Conservation (phyloP, 23 tunicate species). For the Halocynthia aurantium region DNA sequence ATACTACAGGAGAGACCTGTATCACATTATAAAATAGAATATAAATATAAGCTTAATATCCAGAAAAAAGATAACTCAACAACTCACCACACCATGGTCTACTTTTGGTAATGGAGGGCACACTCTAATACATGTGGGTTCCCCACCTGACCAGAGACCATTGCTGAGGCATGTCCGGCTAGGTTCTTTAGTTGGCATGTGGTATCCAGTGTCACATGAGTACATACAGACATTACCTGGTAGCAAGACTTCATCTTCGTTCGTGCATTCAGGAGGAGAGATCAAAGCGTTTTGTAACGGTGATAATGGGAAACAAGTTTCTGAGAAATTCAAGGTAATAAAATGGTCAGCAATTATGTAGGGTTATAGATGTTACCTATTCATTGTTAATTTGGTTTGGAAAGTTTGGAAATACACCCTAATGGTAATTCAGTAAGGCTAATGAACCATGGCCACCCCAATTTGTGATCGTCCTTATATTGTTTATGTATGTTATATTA, state of each 20-base stretch:
- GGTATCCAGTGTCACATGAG: constrained; percentile 37
- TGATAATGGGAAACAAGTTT: constrained; percentile 19
- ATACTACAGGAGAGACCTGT: constrained; percentile 37
- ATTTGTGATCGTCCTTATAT: no score
- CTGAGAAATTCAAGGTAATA: constrained; percentile 2
- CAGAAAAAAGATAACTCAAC: background rate
- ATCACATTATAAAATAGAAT: no score
- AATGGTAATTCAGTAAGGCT: no score
- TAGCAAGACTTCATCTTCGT: background rate
- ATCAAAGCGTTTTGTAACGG: constrained; percentile 9
- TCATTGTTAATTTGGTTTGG: no score
- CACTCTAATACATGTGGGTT: constrained; percentile 31
- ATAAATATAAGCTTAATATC: no score
- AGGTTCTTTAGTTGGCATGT: constrained; percentile 2
- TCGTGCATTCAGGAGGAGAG: constrained; percentile 28
- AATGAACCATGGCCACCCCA: no score
- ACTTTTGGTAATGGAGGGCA: constrained; percentile 29
- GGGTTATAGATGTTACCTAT: no score
- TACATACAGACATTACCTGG: constrained; percentile 42
- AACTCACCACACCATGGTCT: constrained; percentile 6
- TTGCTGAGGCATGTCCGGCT: constrained; percentile 36
- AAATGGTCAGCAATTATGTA: background rate
- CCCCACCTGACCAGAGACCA: constrained; percentile 60
- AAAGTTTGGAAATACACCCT: no score
- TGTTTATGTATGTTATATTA: background rate